phyloP scores from a whole-genome alignment of 2,113 vertebrate genomes.

The Aphelocoma coerulescens region DNA sequence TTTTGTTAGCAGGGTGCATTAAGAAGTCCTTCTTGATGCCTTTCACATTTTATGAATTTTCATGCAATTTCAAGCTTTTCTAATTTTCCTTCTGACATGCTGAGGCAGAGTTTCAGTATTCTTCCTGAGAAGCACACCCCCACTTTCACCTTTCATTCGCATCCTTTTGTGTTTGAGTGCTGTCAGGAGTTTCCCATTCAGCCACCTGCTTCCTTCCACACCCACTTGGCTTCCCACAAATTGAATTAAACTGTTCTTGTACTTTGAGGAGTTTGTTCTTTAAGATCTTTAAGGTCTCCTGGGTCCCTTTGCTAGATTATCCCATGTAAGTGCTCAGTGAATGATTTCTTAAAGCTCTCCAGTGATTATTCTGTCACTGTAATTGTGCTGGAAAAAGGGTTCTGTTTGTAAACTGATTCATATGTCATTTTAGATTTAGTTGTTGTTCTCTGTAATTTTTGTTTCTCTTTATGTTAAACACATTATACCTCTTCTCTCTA shows the following conservation, averaged over 20 bases:
- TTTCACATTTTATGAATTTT: not conserved
- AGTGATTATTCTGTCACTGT: conserved; percentile 43
- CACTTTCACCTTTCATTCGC: not conserved
- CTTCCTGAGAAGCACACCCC: not conserved
- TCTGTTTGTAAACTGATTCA: conserved; percentile 46
- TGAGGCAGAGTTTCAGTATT: not conserved
- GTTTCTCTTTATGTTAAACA: conserved; percentile 21
- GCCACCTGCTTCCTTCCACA: not conserved
- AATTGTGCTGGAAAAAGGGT: conserved; percentile 22
- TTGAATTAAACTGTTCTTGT: not conserved
- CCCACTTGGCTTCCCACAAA: not conserved
- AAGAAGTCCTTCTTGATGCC: not conserved
- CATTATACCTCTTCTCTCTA: not conserved
- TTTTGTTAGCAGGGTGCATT: not conserved
- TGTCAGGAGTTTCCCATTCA: conserved; percentile 24
- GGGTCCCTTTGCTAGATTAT: conserved; percentile 29
- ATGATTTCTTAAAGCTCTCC: conserved; percentile 49
- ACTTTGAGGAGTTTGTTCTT: conserved; percentile 39
- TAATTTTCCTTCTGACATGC: not conserved
- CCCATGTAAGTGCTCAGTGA: conserved; percentile 40
- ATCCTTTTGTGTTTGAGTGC: conserved; percentile 19
- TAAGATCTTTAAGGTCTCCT: conserved; percentile 37
- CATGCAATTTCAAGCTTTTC: not conserved
- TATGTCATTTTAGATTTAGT: conserved; percentile 29
- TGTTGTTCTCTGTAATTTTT: conserved; percentile 34